Percentiles rank a stretch among this genome's conserved stretches.
Conservation (phyloP, 1,140 invertebrate genomes). For the Rhagoletis pomonella region DNA sequence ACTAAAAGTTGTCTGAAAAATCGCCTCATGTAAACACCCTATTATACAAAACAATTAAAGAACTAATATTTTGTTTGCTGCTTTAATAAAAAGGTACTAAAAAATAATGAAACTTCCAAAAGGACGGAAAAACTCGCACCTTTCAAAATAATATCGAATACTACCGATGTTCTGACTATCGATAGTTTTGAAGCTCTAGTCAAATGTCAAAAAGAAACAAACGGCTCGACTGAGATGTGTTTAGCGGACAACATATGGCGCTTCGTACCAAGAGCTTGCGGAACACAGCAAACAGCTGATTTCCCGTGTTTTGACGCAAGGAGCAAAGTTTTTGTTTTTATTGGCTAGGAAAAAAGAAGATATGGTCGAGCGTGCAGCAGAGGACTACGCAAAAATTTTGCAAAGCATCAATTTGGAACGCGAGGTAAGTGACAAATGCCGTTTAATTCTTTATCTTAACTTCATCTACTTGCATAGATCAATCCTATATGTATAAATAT, state of each 20-base stretch:
- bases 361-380: constrained; percentile 58
- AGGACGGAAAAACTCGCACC: too few species aligned
- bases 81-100: too few species aligned
- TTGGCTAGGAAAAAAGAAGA: constrained; percentile 35
- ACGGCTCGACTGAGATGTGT: background rate
- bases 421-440: constrained; percentile 59
- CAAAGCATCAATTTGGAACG: constrained; percentile 65
- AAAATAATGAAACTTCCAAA: too few species aligned
- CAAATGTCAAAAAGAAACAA: too few species aligned
- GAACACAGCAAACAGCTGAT: constrained; percentile 56
- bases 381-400: constrained; percentile 66
- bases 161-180: too few species aligned
- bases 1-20: too few species aligned
- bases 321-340: background rate
- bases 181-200: too few species aligned
- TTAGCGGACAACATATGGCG: background rate
- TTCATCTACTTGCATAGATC: constrained; percentile 57
- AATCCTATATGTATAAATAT: constrained; percentile 70
- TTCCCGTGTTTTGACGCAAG: background rate
- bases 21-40: too few species aligned
- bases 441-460: background rate
- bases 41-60: too few species aligned
- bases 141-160: too few species aligned
- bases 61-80: too few species aligned
- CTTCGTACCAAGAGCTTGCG: background rate